Conservation (phyloP, 2,797 vertebrate genomes). For the Corythornis leucogaster region DNA sequence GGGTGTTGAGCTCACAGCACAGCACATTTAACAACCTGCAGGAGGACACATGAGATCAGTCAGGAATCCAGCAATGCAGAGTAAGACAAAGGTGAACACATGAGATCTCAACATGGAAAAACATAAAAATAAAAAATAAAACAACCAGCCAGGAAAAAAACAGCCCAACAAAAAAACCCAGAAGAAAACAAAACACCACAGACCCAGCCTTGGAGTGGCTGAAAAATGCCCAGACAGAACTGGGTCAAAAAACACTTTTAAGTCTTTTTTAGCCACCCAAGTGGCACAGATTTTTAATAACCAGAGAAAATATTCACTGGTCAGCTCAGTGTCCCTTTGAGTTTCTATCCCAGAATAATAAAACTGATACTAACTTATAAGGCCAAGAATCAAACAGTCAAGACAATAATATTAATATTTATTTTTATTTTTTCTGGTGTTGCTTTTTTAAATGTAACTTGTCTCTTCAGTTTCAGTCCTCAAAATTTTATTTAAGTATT, state of each 20-base stretch:
- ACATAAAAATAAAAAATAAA: background rate
- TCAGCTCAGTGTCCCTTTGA: background rate
- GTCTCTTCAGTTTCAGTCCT: background rate
- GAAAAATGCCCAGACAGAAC: background rate
- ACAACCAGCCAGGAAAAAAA: background rate
- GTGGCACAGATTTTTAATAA: background rate
- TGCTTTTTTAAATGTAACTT: background rate
- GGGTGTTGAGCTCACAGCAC: conserved; percentile 91
- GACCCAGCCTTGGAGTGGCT: background rate
- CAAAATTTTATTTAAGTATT: background rate
- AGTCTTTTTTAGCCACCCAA: background rate
- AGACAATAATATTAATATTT: background rate
- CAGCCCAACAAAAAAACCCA: background rate
- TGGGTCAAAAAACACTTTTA: background rate
- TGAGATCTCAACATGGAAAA: background rate
- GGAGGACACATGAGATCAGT: conserved; percentile 9
- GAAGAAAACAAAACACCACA: background rate
- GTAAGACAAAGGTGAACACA: background rate
- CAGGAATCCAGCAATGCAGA: background rate
- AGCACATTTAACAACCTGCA: conserved; percentile 89
- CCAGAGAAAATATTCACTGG: background rate
- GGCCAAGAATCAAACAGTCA: background rate
- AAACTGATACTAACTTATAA: background rate
- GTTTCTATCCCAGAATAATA: background rate
- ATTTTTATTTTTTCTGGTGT: background rate